Percentiles rank a stretch among this genome's conserved stretches.
These are phyloP conservation scores for Nephrotoma flavescens DNA, from an alignment of 2,888 invertebrate species.

Conservation along the genomic window DNA sequence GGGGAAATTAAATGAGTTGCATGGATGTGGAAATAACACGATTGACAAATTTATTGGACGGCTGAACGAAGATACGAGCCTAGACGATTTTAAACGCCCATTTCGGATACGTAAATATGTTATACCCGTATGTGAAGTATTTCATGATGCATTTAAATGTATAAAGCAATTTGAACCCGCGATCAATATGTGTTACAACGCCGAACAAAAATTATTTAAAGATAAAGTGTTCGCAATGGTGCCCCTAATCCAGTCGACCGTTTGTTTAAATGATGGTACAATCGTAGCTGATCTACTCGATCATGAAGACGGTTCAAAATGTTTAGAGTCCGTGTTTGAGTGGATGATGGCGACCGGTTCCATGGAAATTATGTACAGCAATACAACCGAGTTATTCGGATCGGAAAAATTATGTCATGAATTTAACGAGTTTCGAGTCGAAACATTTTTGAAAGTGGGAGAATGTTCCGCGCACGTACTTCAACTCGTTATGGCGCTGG, in stretches of 20 bases:
- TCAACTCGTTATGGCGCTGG: not conserved
- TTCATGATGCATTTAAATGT: not conserved
- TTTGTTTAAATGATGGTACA: not conserved
- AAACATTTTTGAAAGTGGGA: not conserved
- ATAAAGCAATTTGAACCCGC: not conserved
- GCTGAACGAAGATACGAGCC: not conserved
- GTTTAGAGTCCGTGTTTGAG: not conserved
- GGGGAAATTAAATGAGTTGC: not conserved
- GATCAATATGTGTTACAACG: not conserved
- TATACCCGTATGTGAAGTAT: not conserved
- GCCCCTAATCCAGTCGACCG: not conserved
- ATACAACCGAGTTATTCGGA: not conserved
- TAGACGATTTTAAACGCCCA: not conserved
- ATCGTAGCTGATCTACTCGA: not conserved
- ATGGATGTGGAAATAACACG: not conserved
- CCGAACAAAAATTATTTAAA: not conserved
- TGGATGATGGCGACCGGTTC: not conserved
- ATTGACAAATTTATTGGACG: not conserved
- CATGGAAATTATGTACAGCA: not conserved
- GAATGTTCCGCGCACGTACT: not conserved
- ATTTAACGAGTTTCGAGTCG: not conserved
- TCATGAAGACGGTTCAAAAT: not conserved
- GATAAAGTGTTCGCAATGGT: not conserved
- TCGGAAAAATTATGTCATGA: not conserved
- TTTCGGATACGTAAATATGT: not conserved